Evolutionary conservation across 2,113 vertebrate species (phyloP).

Genomic region (Corynorhinus townsendii): DNA sequence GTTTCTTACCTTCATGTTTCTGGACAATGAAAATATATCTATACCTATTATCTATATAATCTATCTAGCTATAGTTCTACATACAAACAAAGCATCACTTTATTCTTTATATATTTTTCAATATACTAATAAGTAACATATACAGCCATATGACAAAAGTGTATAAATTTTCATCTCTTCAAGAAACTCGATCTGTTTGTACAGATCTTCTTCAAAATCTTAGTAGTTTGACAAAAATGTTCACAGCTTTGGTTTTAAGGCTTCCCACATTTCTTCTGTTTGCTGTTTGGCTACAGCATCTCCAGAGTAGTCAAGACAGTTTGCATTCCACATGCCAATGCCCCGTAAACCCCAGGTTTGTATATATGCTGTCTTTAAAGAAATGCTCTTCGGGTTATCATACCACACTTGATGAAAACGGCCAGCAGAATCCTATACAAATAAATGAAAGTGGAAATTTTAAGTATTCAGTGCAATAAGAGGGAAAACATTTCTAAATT

Average conservation of each 20-base stretch:
- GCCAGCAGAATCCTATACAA: slow-evolving; percentile 82
- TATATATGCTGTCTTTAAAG: slow-evolving; percentile 85
- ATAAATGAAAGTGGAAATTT: slow-evolving; percentile 37
- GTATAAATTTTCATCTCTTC: slow-evolving; percentile 24
- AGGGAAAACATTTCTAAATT: slow-evolving; percentile 13
- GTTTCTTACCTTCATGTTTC: slow-evolving; percentile 13
- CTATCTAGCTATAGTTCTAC: not conserved
- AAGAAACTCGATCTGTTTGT: slow-evolving; percentile 4
- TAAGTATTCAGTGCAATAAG: not conserved
- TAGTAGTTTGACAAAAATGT: slow-evolving; percentile 17
- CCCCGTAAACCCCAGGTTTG: slow-evolving; percentile 85
- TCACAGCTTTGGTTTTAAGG: slow-evolving; percentile 77
- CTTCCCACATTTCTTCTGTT: slow-evolving; percentile 91
- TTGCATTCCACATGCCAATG: slow-evolving; percentile 95
- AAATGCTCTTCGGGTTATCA: slow-evolving; percentile 91
- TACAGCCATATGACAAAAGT: not conserved
- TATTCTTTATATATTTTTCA: slow-evolving; percentile 27
- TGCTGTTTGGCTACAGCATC: slow-evolving; percentile 83
- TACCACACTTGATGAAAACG: slow-evolving; percentile 94
- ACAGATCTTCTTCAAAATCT: slow-evolving; percentile 13
- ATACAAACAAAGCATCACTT: slow-evolving; percentile 16
- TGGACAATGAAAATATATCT: not conserved
- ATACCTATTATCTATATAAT: too few relatives aligned
- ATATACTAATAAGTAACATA: not conserved
- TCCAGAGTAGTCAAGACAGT: slow-evolving; percentile 89